A percentile compares a stretch with the other conserved stretches of the same genome.
phyloP scores from a whole-genome alignment of 2,888 invertebrate genomes.

The Sinohyriopsis cumingii region DNA sequence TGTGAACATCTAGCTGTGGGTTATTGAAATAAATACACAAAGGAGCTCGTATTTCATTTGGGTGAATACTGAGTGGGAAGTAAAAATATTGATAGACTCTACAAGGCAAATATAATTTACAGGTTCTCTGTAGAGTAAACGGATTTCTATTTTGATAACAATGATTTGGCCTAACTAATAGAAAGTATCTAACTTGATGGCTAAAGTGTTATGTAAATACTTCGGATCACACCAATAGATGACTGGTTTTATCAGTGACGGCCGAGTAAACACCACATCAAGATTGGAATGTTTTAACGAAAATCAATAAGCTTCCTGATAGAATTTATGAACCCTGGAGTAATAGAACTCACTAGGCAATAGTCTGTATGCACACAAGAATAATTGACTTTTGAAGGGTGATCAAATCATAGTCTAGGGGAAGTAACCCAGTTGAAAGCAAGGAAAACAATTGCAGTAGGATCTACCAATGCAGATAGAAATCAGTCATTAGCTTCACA shows the following conservation, averaged over 20 bases:
- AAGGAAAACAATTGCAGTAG: too few relatives aligned
- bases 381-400: neutral
- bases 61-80: neutral
- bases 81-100: neutral
- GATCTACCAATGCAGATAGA: too few relatives aligned
- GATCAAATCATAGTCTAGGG: constrained; percentile 1
- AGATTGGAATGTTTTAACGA: constrained; percentile 7
- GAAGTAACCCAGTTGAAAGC: neutral
- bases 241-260: constrained; percentile 13
- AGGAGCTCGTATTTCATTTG: neutral
- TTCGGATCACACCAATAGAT: constrained; percentile 9
- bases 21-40: neutral
- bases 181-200: constrained; percentile 13
- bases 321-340: constrained; percentile 3
- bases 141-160: constrained; percentile 16
- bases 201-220: constrained; percentile 14
- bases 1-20: neutral
- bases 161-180: constrained; percentile 9
- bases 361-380: neutral
- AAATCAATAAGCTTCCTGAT: constrained; percentile 10
- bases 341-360: constrained; percentile 2
- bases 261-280: constrained; percentile 2
- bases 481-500: too few relatives aligned
- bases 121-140: constrained; percentile 10
- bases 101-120: constrained; percentile 15